These are phyloP conservation scores for Pelochelys cantorii DNA, from an alignment of 2,797 vertebrate genomes.

Conservation along the genomic window DNA sequence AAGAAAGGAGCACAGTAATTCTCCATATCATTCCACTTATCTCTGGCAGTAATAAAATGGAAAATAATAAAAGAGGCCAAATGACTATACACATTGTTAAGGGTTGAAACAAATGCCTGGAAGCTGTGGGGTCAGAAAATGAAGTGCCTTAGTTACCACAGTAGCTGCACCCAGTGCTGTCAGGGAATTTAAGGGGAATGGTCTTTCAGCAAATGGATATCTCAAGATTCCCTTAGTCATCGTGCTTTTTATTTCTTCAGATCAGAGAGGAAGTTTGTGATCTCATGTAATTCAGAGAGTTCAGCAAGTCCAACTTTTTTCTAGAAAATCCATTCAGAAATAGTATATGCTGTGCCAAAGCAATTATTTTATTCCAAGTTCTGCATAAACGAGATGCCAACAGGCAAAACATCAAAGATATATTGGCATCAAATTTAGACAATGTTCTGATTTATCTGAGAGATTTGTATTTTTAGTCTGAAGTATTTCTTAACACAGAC, in stretches of 20 bases:
- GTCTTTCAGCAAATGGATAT: slow-evolving; percentile 15
- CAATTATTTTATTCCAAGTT: not conserved
- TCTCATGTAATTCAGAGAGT: not conserved
- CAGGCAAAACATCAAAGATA: not conserved
- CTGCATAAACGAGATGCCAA: not conserved
- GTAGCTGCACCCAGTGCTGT: not conserved
- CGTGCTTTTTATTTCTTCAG: slow-evolving; percentile 14
- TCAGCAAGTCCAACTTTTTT: slow-evolving; percentile 9
- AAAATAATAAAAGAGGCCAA: not conserved
- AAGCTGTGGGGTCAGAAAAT: slow-evolving; percentile 11
- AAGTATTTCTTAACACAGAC: not conserved
- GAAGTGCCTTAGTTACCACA: not conserved
- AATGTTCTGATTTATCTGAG: not conserved
- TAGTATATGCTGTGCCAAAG: not conserved
- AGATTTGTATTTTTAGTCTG: not conserved
- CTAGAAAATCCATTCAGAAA: not conserved
- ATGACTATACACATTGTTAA: not conserved
- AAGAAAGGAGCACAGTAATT: not conserved
- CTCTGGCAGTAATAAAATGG: not conserved
- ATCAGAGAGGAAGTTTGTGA: not conserved
- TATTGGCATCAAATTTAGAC: not conserved
- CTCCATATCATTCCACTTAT: not conserved
- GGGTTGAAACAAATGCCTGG: slow-evolving; percentile 11
- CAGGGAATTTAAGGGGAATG: not conserved
- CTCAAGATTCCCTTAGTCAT: not conserved